phyloP scores from a whole-genome alignment of 1,140 invertebrate genomes.

The Drusus annulatus region DNA sequence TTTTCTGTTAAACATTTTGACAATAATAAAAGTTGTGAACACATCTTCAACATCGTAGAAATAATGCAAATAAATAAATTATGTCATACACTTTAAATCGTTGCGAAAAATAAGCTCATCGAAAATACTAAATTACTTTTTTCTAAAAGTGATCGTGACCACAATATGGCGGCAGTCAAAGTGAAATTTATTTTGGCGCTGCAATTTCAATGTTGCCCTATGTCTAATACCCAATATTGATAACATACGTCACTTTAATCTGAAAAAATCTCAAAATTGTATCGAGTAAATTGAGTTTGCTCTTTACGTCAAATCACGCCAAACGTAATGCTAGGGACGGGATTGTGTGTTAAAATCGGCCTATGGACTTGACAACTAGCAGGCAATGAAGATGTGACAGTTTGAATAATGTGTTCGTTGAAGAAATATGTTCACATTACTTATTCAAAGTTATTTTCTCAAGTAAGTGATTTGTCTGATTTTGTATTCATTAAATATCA shows the following conservation, averaged over 20 bases:
- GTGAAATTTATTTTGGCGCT: no score
- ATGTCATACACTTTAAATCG: no score
- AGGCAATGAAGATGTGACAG: background rate
- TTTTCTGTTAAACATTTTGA: no score
- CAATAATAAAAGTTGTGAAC: no score
- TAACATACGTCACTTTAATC: slow-evolving; percentile 37
- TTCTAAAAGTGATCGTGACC: no score
- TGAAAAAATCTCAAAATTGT: background rate
- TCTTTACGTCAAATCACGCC: slow-evolving; percentile 25
- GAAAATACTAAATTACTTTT: no score
- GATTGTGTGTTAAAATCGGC: slow-evolving; percentile 7
- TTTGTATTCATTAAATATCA: background rate
- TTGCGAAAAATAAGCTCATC: no score
- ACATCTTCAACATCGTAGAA: no score
- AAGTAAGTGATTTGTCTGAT: slow-evolving; percentile 6
- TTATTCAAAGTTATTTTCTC: slow-evolving; percentile 12
- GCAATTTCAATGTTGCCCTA: no score
- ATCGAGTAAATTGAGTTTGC: slow-evolving; percentile 4
- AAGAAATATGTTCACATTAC: background rate
- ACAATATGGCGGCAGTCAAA: no score
- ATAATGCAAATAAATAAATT: no score
- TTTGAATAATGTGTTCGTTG: slow-evolving; percentile 10
- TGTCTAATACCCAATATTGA: background rate
- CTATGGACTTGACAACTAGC: background rate
- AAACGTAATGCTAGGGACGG: slow-evolving; percentile 11